Percentiles rank a stretch among this genome's conserved stretches.
Evolutionary conservation across 2,888 invertebrate genomes (phyloP).

Genomic region (Watsonalla binaria): DNA sequence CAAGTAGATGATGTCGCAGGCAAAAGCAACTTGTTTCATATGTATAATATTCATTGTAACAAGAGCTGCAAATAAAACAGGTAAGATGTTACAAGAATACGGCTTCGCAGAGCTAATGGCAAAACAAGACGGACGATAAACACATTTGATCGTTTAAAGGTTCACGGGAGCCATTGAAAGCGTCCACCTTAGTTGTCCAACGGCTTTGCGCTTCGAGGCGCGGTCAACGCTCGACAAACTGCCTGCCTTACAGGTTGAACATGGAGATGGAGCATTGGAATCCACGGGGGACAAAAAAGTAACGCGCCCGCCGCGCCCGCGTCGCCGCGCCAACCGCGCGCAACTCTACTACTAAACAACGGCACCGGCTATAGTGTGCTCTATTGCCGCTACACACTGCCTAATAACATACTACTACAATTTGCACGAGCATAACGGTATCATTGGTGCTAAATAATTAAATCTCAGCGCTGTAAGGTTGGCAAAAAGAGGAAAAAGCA

Average conservation of each 20-base stretch:
- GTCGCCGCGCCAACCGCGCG: constrained; percentile 44
- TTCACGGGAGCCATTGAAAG: constrained; percentile 51
- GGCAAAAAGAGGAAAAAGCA: too few species aligned
- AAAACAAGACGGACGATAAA: constrained; percentile 8
- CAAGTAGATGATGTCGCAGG: too few species aligned
- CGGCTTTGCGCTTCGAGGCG: constrained; percentile 59
- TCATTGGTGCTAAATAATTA: background rate
- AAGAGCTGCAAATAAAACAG: too few species aligned
- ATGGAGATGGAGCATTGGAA: constrained; percentile 74
- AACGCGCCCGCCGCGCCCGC: constrained; percentile 52
- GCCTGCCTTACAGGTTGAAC: constrained; percentile 76
- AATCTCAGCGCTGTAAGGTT: too few species aligned
- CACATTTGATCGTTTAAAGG: constrained; percentile 23
- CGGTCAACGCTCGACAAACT: constrained; percentile 77
- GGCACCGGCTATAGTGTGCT: constrained; percentile 12
- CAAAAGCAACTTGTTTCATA: too few species aligned
- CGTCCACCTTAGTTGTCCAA: constrained; percentile 59
- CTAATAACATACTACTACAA: background rate
- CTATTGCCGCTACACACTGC: background rate
- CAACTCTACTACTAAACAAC: constrained; percentile 57
- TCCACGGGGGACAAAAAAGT: constrained; percentile 72
- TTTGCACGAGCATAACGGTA: constrained; percentile 1
- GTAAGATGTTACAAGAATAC: background rate
- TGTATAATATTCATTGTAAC: too few species aligned
- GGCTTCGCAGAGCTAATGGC: background rate